Evolutionary conservation across 2,888 invertebrate species (phyloP).

Genomic region (Thecocarcelia acutangulata): DNA sequence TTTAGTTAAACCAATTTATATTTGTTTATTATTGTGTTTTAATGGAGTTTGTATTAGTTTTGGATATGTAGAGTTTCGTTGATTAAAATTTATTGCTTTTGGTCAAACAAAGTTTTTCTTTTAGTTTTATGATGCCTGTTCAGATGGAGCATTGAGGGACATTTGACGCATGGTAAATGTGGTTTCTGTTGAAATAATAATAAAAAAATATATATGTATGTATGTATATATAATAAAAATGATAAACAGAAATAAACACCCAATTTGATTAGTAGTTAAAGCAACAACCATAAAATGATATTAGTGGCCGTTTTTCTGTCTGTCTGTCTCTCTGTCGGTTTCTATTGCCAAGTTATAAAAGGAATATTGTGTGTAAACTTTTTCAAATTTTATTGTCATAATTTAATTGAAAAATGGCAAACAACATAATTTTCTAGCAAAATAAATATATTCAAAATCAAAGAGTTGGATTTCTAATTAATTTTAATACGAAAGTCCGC

Average conservation of each 20-base stretch:
- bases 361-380: too few species aligned
- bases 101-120: not conserved
- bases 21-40: constrained; percentile 42
- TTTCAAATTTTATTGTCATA: too few species aligned
- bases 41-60: constrained; percentile 17
- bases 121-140: constrained; percentile 71
- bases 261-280: not conserved
- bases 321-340: too few species aligned
- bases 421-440: too few species aligned
- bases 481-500: too few species aligned
- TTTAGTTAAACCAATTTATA: constrained; percentile 16
- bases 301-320: not conserved
- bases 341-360: too few species aligned
- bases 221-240: too few species aligned
- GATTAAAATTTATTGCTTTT: constrained; percentile 5
- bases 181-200: constrained; percentile 74
- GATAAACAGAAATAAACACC: constrained; percentile 11
- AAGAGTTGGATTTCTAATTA: too few species aligned
- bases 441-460: too few species aligned
- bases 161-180: constrained; percentile 80
- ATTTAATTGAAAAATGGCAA: too few species aligned
- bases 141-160: constrained; percentile 78
- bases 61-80: constrained; percentile 4
- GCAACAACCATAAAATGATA: constrained; percentile 10
- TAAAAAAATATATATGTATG: constrained; percentile 32